Percentiles rank a stretch among this genome's conserved stretches.
Evolutionary conservation across 2,888 invertebrate genomes (phyloP).

Genomic region (Pollenia griseotomentosa): DNA sequence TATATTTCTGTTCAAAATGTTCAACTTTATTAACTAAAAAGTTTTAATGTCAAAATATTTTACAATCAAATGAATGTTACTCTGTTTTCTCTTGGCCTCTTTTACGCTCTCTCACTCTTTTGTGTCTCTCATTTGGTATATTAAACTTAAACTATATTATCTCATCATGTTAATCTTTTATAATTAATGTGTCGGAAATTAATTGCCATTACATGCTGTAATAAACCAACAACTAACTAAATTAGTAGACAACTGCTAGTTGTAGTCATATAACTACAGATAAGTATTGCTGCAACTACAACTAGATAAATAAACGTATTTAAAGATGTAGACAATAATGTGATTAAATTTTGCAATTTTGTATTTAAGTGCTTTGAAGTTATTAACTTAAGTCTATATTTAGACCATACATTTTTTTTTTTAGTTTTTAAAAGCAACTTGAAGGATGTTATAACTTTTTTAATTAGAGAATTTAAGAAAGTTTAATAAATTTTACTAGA

Average conservation of each 20-base stretch:
- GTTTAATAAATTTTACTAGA: no score
- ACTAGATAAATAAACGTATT: neutral
- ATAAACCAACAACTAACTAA: conserved; percentile 38
- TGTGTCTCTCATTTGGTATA: neutral
- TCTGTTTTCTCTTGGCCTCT: neutral
- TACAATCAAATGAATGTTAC: neutral
- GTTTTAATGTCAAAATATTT: conserved; percentile 9
- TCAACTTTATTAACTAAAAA: conserved; percentile 39
- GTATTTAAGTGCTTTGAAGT: conserved; percentile 37
- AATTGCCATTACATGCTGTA: conserved; percentile 67
- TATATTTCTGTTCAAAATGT: conserved; percentile 4
- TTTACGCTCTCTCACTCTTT: neutral
- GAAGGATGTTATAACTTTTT: no score
- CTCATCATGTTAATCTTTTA: conserved; percentile 65
- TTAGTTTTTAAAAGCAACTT: neutral
- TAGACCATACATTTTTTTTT: neutral
- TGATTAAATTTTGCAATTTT: conserved; percentile 66
- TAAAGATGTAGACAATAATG: conserved; percentile 37
- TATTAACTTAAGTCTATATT: conserved; percentile 1
- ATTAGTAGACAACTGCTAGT: conserved; percentile 30
- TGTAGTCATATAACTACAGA: neutral
- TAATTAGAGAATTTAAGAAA: no score
- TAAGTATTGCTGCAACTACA: conserved; percentile 18
- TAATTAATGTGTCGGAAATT: conserved; percentile 72
- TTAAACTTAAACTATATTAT: conserved; percentile 55